These are phyloP conservation scores for Phrynocephalus versicolor DNA, from an alignment of 2,113 vertebrate species.

Conservation along the genomic window DNA sequence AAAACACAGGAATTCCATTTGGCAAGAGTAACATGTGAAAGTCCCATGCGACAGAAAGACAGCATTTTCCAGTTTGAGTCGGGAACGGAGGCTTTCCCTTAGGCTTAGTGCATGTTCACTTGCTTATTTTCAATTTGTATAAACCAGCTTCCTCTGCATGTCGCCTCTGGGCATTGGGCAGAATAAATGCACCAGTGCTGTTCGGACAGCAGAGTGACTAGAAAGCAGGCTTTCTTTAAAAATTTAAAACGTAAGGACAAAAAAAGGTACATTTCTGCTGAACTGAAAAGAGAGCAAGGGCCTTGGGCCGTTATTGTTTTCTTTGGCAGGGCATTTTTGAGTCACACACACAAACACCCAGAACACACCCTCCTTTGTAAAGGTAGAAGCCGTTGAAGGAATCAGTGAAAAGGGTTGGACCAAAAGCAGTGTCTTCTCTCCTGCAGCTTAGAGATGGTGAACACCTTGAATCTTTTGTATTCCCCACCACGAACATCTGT, in stretches of 20 bases:
- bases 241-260: background rate
- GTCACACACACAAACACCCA: no score
- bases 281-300: background rate
- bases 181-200: background rate
- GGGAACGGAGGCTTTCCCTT: background rate
- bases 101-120: no score
- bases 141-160: background rate
- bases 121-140: background rate
- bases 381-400: no score
- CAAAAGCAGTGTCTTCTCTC: no score
- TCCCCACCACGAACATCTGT: constrained; percentile 91
- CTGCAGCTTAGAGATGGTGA: background rate
- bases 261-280: background rate
- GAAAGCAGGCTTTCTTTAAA: background rate
- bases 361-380: no score
- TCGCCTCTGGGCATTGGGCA: background rate
- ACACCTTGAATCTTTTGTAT: constrained; percentile 79
- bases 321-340: background rate
- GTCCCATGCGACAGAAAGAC: background rate
- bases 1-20: background rate
- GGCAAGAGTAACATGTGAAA: background rate
- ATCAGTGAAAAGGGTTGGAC: no score
- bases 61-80: background rate
- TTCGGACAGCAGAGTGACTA: background rate
- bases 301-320: background rate